These are phyloP conservation scores for Gerris lacustris DNA, from an alignment of 2,888 invertebrate genomes.

Conservation along the genomic window DNA sequence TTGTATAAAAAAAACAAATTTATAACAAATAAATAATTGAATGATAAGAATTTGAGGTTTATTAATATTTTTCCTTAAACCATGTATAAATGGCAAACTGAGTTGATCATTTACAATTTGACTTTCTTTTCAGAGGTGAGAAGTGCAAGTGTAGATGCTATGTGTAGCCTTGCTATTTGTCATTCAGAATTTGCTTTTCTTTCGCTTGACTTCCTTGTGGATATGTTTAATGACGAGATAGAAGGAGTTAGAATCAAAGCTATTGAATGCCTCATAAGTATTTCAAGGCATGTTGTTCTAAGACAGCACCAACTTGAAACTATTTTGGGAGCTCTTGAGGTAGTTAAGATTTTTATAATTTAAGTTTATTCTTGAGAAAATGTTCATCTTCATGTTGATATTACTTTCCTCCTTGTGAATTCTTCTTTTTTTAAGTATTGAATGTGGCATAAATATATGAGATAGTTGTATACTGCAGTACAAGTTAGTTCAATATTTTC, in stretches of 20 bases:
- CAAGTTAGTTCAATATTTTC: too few relatives aligned
- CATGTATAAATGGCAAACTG: too few relatives aligned
- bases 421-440: too few relatives aligned
- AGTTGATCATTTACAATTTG: neutral
- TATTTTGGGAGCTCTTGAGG: slow-evolving; percentile 86
- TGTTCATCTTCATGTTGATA: too few relatives aligned
- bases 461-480: too few relatives aligned
- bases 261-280: slow-evolving; percentile 81
- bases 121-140: slow-evolving; percentile 64
- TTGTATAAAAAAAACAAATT: too few relatives aligned
- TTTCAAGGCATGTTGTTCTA: slow-evolving; percentile 76
- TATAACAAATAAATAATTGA: too few relatives aligned
- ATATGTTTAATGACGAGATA: slow-evolving; percentile 99
- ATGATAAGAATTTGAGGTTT: too few relatives aligned
- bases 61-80: too few relatives aligned
- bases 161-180: slow-evolving; percentile 74
- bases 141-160: slow-evolving; percentile 84
- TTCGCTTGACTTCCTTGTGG: slow-evolving; percentile 89
- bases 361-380: too few relatives aligned
- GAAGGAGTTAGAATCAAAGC: slow-evolving; percentile 90
- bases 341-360: slow-evolving; percentile 29
- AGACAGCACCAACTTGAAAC: slow-evolving; percentile 93
- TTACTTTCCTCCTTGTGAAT: too few relatives aligned
- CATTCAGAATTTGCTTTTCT: slow-evolving; percentile 75
- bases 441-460: too few relatives aligned